Conservation (phyloP, 2,113 vertebrate genomes). For the Oceanodroma tethys region DNA sequence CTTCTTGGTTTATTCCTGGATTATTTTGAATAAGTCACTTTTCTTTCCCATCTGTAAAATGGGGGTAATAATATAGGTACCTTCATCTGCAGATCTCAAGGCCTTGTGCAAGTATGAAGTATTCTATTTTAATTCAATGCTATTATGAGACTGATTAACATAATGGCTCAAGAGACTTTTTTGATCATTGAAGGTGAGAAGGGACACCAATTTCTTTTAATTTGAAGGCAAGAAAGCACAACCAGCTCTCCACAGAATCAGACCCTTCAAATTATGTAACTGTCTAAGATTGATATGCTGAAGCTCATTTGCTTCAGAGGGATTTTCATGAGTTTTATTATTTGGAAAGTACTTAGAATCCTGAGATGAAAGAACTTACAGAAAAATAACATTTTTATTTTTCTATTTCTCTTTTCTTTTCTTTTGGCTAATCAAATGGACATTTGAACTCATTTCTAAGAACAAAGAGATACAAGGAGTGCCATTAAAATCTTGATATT, state of each 20-base stretch:
- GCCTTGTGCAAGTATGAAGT: neutral
- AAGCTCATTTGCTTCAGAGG: neutral
- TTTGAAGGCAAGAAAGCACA: neutral
- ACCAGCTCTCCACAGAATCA: neutral
- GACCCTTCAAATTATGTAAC: neutral
- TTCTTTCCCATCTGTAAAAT: neutral
- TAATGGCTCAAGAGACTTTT: neutral
- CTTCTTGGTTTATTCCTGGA: neutral
- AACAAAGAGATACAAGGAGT: neutral
- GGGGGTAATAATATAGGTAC: neutral
- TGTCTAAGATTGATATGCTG: neutral
- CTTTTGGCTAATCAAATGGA: neutral
- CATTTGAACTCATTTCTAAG: neutral
- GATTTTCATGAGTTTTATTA: neutral
- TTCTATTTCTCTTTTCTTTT: neutral
- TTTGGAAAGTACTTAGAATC: neutral
- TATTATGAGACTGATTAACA: neutral
- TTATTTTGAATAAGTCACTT: neutral
- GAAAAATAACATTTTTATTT: neutral
- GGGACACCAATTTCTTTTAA: neutral
- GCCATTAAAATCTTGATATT: neutral
- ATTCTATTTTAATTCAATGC: neutral
- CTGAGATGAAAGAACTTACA: neutral
- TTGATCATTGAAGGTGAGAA: neutral
- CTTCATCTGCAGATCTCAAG: neutral